Evolutionary conservation across 2,888 invertebrate species (phyloP).

Genomic region (Leuctra nigra): DNA sequence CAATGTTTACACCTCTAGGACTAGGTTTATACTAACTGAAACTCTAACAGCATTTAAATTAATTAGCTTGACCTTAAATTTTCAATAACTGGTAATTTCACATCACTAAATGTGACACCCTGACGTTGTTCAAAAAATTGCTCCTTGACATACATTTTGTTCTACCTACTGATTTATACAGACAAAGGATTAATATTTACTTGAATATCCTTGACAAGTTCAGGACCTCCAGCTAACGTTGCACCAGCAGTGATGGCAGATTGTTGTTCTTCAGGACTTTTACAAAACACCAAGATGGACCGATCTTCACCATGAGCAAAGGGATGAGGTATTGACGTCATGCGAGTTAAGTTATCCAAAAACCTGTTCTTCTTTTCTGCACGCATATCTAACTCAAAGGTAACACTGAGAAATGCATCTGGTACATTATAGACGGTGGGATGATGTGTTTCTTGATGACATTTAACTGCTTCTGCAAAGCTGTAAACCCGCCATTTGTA

Average conservation of each 20-base stretch:
- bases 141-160: too few relatives aligned
- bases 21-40: too few relatives aligned
- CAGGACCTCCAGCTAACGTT: conserved; percentile 60
- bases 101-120: too few relatives aligned
- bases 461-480: conserved; percentile 67
- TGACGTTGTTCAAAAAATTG: too few relatives aligned
- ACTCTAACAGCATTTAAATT: too few relatives aligned
- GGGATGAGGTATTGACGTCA: conserved; percentile 58
- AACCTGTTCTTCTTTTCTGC: conserved; percentile 63
- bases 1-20: too few relatives aligned
- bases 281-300: conserved; percentile 67
- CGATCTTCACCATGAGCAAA: conserved; percentile 65
- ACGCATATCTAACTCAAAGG: conserved; percentile 75
- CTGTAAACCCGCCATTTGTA: conserved; percentile 56
- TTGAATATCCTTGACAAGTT: conserved; percentile 69
- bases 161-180: too few relatives aligned
- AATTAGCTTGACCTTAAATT: too few relatives aligned
- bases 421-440: conserved; percentile 75
- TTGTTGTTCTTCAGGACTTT: conserved; percentile 52
- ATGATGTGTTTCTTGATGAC: conserved; percentile 74
- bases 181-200: too few relatives aligned
- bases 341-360: conserved; percentile 59
- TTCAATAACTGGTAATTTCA: too few relatives aligned
- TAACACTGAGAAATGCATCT: conserved; percentile 58
- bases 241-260: conserved; percentile 65